Evolutionary conservation across 92 coral and sea anemone genomes (phyloP), one percentile per base, ranked within the genome.

Genomic region (Nematostella vectensis): DNA sequence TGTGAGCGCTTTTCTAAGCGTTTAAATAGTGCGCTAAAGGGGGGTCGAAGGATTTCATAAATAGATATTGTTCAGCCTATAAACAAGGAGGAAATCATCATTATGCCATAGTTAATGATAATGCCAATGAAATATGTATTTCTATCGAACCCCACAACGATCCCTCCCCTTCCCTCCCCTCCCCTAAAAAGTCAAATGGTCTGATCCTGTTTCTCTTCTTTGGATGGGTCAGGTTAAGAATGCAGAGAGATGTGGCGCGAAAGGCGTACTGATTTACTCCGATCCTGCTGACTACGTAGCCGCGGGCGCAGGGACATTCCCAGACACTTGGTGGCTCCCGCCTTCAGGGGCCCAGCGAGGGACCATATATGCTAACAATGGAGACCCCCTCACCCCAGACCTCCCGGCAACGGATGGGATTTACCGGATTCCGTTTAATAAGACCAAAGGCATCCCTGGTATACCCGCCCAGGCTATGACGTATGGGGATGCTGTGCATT

Each of bases 361-460:
- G 4, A 67, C 55, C 15, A 65, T 70, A 28, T 16, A 50, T 1
- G 22, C 9, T 0, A 50, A 20, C 15, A 21, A 48, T n/a, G 96
- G 96, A 19, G 96, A 88, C 50, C 93, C 93, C 11, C 47, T 83
- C 55, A 88, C 96, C 29, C 93, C 94, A 17, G 83, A 74, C 43
- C 77, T 83, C 22, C 96, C 96, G 20, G 52, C 96, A 47, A 79
- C 68, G 12, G 88, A 85, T 4, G 96, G 88, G 4, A 59, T 88
- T 10, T 83, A 69, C 59, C 63, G 94, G 22, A 28, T 70, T 27
- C 69, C 71, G 23, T 43, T 25, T 24, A 81, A 70, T 47, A 54
- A 83, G 31, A 74, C 78, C 12, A 54, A 59, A 24, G 82, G 44
- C 6, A 52, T 83, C 2, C 87, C 91, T 2, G 52, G 54, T 3